Percentiles rank a stretch among this genome's conserved stretches.
phyloP scores from a whole-genome alignment of 2,888 invertebrate genomes.

The Archips xylosteana region DNA sequence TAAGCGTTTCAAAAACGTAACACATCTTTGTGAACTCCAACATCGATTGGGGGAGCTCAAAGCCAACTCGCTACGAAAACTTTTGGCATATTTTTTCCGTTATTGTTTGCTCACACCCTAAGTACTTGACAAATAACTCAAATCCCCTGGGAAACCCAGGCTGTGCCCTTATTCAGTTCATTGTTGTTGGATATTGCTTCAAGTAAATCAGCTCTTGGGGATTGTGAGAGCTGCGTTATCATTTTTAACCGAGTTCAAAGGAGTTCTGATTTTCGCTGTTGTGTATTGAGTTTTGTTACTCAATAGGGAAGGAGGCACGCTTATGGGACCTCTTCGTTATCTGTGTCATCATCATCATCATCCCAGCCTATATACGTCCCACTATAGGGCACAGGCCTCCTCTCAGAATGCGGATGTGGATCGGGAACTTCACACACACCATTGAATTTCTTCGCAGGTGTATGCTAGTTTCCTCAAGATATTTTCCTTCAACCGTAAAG shows the following conservation, averaged over 20 bases:
- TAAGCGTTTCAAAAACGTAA: background rate
- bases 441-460: too few species aligned
- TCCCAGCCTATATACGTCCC: too few species aligned
- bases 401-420: too few species aligned
- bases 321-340: too few species aligned
- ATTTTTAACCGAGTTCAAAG: background rate
- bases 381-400: too few species aligned
- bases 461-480: too few species aligned
- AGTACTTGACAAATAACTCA: conserved; percentile 28
- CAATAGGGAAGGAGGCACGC: too few species aligned
- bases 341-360: too few species aligned
- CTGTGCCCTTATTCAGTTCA: conserved; percentile 15
- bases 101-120: conserved; percentile 32
- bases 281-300: too few species aligned
- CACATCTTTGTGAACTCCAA: background rate
- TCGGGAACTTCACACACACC: too few species aligned
- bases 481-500: too few species aligned
- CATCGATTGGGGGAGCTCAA: conserved; percentile 4
- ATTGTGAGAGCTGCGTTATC: background rate
- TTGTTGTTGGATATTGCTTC: conserved; percentile 1
- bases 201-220: conserved; percentile 23
- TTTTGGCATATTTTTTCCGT: conserved; percentile 36
- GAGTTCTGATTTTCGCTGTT: too few species aligned
- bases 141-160: conserved; percentile 19
- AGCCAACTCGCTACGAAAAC: conserved; percentile 10